Evolutionary conservation across 2,888 invertebrate genomes (phyloP).

Genomic region (Limnephilus rhombicus): DNA sequence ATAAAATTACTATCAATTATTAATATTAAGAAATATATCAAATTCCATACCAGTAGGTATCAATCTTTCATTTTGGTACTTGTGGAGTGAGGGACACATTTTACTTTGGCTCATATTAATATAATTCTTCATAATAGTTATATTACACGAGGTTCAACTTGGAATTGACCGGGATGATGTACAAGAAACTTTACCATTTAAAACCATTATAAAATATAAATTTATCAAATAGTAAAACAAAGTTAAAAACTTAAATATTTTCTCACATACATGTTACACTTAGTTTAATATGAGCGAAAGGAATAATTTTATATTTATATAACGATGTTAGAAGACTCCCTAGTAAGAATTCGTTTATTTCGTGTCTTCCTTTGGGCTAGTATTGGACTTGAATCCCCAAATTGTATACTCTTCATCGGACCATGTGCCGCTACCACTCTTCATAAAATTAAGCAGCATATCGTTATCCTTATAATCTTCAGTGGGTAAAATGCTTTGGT

Average conservation of each 20-base stretch:
- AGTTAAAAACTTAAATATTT: neutral
- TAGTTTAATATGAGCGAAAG: neutral
- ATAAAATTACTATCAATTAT: neutral
- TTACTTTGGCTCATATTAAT: neutral
- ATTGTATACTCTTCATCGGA: neutral
- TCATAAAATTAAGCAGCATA: neutral
- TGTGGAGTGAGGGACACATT: neutral
- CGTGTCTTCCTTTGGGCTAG: neutral
- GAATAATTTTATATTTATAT: neutral
- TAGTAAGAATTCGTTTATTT: neutral
- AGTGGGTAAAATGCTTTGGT: neutral
- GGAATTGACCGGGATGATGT: neutral
- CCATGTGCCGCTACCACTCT: neutral
- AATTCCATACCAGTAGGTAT: neutral
- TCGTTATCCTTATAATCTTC: neutral
- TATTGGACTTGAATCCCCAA: slow-evolving; percentile 9
- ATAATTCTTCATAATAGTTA: neutral
- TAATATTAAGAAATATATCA: no score
- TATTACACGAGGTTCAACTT: neutral
- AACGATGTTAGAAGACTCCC: neutral
- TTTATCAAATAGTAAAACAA: neutral
- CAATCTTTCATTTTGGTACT: neutral
- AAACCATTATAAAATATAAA: neutral
- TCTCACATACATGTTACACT: neutral
- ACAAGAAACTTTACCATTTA: neutral